phyloP scores from a whole-genome alignment of 1,140 invertebrate genomes.

The Lamellibrachia luymesi region DNA sequence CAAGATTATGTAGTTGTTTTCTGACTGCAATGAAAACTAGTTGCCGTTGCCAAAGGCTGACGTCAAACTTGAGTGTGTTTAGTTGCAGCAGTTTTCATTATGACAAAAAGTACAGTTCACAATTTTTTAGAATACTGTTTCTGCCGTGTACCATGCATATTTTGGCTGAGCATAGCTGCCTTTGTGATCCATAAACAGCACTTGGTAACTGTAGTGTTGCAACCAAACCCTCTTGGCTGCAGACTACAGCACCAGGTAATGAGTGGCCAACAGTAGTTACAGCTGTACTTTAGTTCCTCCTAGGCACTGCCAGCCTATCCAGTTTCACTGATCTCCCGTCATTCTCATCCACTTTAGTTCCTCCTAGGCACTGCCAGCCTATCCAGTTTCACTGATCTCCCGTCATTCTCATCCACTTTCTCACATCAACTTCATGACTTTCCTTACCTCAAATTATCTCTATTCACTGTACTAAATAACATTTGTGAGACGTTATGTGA shows the following conservation, averaged over 20 bases:
- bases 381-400: neutral
- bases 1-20: neutral
- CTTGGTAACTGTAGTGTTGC: neutral
- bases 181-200: neutral
- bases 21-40: neutral
- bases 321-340: neutral
- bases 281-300: neutral
- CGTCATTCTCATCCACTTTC: neutral
- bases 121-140: neutral
- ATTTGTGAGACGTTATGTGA: neutral
- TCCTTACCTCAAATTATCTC: neutral
- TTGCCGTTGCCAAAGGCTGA: neutral
- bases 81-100: neutral
- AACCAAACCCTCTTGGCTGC: neutral
- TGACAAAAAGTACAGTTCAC: neutral
- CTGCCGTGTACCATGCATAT: neutral
- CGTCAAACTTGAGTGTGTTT: neutral
- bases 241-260: neutral
- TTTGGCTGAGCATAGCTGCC: no score
- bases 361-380: no score
- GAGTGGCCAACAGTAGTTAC: neutral
- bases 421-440: neutral
- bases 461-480: neutral
- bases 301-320: neutral
- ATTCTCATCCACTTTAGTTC: neutral